Conservation (phyloP, 2,113 vertebrate species). For the Thunnus maccoyii region DNA sequence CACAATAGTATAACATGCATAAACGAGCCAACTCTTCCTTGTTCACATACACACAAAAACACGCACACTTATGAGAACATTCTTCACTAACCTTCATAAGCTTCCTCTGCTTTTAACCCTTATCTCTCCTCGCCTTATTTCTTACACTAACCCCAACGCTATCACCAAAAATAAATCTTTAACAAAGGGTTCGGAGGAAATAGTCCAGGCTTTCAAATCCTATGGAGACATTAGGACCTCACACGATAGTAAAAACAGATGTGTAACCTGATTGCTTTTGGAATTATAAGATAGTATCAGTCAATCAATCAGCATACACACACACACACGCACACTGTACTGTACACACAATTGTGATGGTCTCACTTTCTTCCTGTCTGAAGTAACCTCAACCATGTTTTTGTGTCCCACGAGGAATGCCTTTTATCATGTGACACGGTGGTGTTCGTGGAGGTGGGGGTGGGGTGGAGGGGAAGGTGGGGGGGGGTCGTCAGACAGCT, state of each 20-base stretch:
- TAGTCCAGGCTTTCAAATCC: conserved; percentile 40
- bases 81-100: conserved; percentile 35
- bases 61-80: conserved; percentile 37
- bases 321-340: conserved; percentile 16
- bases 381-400: conserved; percentile 74
- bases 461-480: conserved; percentile 1
- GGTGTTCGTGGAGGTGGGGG: conserved; percentile 38
- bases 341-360: conserved; percentile 42
- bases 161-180: conserved; percentile 51
- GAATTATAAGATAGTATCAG: conserved; percentile 69
- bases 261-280: conserved; percentile 64
- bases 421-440: conserved; percentile 80
- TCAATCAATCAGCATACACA: conserved; percentile 62
- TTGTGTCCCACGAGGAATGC: conserved; percentile 70
- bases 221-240: conserved; percentile 55
- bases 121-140: conserved; percentile 22
- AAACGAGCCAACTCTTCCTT: conserved; percentile 21
- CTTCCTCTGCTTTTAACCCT: conserved; percentile 40
- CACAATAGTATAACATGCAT: conserved; percentile 34
- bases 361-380: conserved; percentile 77
- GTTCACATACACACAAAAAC: conserved; percentile 22
- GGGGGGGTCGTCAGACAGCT: conserved; percentile 74
- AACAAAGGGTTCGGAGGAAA: conserved; percentile 36
- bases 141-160: conserved; percentile 23
- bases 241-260: conserved; percentile 74